Evolutionary conservation across 2,888 invertebrate species (phyloP), one percentile per base, ranked within the genome.

Genomic region (Flexamia atlantica): DNA sequence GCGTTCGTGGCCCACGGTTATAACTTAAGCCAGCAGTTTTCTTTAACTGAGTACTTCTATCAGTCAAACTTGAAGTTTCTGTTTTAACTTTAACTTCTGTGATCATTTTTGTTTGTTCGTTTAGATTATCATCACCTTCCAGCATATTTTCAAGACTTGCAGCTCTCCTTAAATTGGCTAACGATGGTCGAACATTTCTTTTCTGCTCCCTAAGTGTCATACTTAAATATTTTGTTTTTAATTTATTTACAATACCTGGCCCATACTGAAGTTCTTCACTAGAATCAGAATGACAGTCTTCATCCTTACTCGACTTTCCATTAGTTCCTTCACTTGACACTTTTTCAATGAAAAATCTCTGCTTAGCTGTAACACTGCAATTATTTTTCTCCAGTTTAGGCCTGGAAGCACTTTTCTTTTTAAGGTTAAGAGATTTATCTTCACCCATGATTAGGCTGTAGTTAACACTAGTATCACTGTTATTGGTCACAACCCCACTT

Each of bases 171-270:
- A 96, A 91, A 81, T 91, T 91, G 86, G 93, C 91, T 85, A 96
- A 93, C 20, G 95, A 93, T 9, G 94, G 94, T 4, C 95, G 92
- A 60, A 92, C 92, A 85, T 92, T 92, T 84, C 90, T 90, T 87
- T 90, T 91, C 87, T 93, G 93, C 88, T 96, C 95, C n/a, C 97
- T 92, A 85, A 97, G 91, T 12, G 97, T 96, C 87, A 97, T 92
- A 90, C 95, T 96, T 86, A 97, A 92, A 90, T 97, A 97, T 89
- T 96, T 95, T 89, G 96, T 96, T 89, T 96, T 95, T 87, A 97
- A 92, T 88, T 95, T 95, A 89, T 96, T 96, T 53, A 97, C 97
- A 89, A 97, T 97, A 84, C 97, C 97, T 81, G 97, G 97, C 0
- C 97, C 97, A 91, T 97, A 97, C 89, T 95, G 95, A 84, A 97